Base-by-base conservation (phyloP, 2,888 invertebrate species). In the Abrostola triplasia region DNA sequence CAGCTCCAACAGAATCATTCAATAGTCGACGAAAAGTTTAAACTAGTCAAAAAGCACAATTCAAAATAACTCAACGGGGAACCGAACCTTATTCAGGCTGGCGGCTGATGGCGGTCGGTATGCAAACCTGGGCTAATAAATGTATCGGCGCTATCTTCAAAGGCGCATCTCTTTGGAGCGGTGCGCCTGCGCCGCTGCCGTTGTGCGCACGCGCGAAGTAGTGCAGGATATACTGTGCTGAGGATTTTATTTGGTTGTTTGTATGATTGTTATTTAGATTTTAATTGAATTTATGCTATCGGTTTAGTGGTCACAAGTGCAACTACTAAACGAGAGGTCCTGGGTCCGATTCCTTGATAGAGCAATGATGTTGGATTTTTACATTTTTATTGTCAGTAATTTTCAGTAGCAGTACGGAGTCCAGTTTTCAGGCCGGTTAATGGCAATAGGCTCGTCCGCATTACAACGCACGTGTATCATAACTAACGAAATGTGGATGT, bases 81-180 rank as follows among this genome's bases (percentile, higher is more conserved):
- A 63, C 52, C 64, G 60, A 64, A 70, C 77, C 70, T 71, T 77
- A 77, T 79, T 71, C 67, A 71, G 74, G 57, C 61, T 76, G 71
- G 67, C 67, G 76, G 74, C 62, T 77, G 78, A 78, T 78, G 77
- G 77, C 77, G 74, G 63, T 36, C 86, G 86, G 88, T 87, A 91
- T 90, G 91, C 90, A 90, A 90, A 88, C 82, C 82, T 76, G 80
- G 77, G 80, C 88, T 90, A 91, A 93, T 93, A 92, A 93, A 94
- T 92, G 93, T 91, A 91, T 91, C 88, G 91, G 81, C 92, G 92
- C 90, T 90, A 93, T 93, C 93, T 92, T 88, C 92, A 93, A 94
- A 93, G 93, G 90, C 85, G 88, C 87, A 92, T 93, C 92, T 91
- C 82, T 81, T 81, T 88, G 90, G 59, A 64, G 70, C 90, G 88